Evolutionary conservation across 2,113 vertebrate genomes (phyloP).

Genomic region (Syngnathus typhle): DNA sequence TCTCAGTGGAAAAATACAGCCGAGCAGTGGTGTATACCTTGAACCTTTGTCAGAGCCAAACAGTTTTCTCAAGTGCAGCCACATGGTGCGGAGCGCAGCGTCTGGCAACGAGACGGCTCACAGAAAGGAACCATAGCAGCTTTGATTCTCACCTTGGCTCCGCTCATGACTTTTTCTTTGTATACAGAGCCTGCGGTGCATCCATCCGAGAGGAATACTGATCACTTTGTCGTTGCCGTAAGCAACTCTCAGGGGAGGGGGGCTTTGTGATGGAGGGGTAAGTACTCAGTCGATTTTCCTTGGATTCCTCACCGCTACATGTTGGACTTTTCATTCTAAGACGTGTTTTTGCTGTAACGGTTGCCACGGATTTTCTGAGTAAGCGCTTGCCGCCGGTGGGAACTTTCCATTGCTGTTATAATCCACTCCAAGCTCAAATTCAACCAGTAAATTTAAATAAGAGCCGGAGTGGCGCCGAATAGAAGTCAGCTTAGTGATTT

Average conservation of each 20-base stretch:
- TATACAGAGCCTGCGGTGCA: slow-evolving; percentile 22
- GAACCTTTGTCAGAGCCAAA: slow-evolving; percentile 30
- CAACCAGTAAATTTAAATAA: slow-evolving; percentile 30
- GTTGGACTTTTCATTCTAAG: slow-evolving; percentile 1
- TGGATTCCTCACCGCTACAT: slow-evolving; percentile 4
- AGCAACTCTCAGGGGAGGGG: slow-evolving; percentile 34
- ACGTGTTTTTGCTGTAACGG: slow-evolving; percentile 1
- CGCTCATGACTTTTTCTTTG: slow-evolving; percentile 35
- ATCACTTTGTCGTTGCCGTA: slow-evolving; percentile 44
- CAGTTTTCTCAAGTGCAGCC: slow-evolving; percentile 12
- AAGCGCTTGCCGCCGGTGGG: slow-evolving; percentile 16
- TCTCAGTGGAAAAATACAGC: slow-evolving; percentile 63
- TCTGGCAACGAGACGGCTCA: slow-evolving; percentile 17
- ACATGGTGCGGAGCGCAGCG: slow-evolving; percentile 15
- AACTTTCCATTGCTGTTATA: slow-evolving; percentile 36
- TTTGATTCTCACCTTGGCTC: slow-evolving; percentile 35
- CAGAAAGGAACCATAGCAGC: slow-evolving; percentile 18
- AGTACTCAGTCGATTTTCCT: slow-evolving; percentile 29
- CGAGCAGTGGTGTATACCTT: slow-evolving; percentile 31
- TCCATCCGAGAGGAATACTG: slow-evolving; percentile 53
- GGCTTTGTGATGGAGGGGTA: slow-evolving; percentile 52
- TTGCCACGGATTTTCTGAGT: slow-evolving; percentile 12
- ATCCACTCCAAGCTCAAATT: slow-evolving; percentile 24
- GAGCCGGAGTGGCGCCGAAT: slow-evolving; percentile 28
- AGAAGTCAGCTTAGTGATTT: slow-evolving; percentile 31